Evolutionary conservation across 2,113 vertebrate species (phyloP), one percentile per base, ranked within the genome.

Genomic region (Coracopsis vasa): DNA sequence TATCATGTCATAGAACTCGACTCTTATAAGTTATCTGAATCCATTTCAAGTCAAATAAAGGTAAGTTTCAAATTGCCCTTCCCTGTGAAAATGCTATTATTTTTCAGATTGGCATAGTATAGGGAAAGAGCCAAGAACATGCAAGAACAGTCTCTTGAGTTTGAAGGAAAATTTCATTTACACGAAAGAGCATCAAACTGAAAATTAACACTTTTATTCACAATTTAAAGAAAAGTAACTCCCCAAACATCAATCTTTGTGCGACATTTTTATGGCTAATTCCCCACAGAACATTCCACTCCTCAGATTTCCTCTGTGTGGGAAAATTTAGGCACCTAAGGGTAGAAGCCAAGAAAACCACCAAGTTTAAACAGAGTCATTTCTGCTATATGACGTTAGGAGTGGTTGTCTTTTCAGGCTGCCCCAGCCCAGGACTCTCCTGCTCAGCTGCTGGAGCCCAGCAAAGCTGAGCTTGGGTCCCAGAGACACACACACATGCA

Each of bases 231-330:
- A n/a, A 74, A 78, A 73, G 1, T 17, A 50, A 24, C 84, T 50
- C 9, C 3, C 3, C 11, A 56, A 39, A 19, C 13, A 35, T 20
- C 29, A 21, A 62, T 47, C 3, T 91, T 5, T 35, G 16, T 10
- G 10, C 60, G 67, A 72, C 7, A 54, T 60, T 79, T 75, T 73
- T 41, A 70, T 61, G 7, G 16, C 9, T 84, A 51, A 73, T 39
- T 61, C 2, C n/a, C 23, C 0, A 2, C 5, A 8, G 31, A 89
- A 41, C 11, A 6, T 69, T 29, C 5, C 3, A 19, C 5, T 66
- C 8, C 16, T 17, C 41, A 44, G n/a, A 16, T 62, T 70, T 90
- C 8, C 5, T 45, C 39, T 77, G 10, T 35, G 27, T 35, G 12
- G 16, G 16, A 73, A 80, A 90, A 70, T 23, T 8, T 4, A 53